phyloP scores from a whole-genome alignment of 2,888 invertebrate species.

The Amiota communis region DNA sequence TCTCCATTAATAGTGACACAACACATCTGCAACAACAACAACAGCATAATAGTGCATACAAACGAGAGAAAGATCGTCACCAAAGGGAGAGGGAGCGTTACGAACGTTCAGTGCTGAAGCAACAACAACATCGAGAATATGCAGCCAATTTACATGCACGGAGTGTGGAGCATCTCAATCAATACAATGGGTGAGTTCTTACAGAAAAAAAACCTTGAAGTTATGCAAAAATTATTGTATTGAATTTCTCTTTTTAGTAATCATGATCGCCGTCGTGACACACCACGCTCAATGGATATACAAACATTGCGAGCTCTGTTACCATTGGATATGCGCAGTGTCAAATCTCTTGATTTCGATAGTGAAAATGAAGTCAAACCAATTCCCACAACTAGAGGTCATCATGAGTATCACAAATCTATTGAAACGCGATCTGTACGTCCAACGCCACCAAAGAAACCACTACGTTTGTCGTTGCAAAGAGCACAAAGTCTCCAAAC shows the following conservation, averaged over 20 bases:
- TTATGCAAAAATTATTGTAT: not conserved
- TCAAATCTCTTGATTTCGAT: constrained; percentile 84
- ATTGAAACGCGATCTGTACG: constrained; percentile 77
- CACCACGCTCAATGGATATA: constrained; percentile 56
- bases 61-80: constrained; percentile 66
- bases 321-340: constrained; percentile 75
- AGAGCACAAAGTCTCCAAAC: constrained; percentile 88
- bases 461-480: constrained; percentile 85
- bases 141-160: constrained; percentile 66
- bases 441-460: constrained; percentile 90
- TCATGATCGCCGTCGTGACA: constrained; percentile 63
- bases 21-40: constrained; percentile 63
- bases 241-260: constrained; percentile 44
- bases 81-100: constrained; percentile 59
- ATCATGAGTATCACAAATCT: constrained; percentile 72
- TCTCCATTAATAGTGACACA: constrained; percentile 72
- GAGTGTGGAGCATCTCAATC: constrained; percentile 72
- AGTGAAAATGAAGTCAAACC: constrained; percentile 77
- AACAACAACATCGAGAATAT: constrained; percentile 57
- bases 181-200: constrained; percentile 65
- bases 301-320: constrained; percentile 57
- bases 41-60: constrained; percentile 37
- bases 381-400: not conserved
- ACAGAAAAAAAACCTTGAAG: not conserved
- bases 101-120: constrained; percentile 51